Conservation (phyloP, 2,797 vertebrate species). For the Graptemys geographica region DNA sequence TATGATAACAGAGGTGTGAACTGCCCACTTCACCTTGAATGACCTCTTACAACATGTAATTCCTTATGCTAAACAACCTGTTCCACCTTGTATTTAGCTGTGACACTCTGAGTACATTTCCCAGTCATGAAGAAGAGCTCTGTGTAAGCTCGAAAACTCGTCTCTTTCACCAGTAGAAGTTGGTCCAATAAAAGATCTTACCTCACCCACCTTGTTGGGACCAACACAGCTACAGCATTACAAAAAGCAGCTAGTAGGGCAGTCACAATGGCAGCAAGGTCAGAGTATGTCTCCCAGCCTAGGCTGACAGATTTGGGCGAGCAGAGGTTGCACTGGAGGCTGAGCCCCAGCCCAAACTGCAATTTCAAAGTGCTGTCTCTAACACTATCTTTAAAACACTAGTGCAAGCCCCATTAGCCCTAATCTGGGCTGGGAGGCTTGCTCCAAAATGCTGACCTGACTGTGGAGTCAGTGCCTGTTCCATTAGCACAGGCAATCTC, state of each 20-base stretch:
- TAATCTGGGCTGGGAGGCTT: background rate
- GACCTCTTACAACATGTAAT: background rate
- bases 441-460: background rate
- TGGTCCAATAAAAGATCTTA: too few species aligned
- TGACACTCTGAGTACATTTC: background rate
- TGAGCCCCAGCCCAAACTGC: too few species aligned
- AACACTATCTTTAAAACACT: too few species aligned
- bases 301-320: background rate
- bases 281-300: background rate
- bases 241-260: background rate
- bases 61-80: background rate
- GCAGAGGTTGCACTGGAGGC: background rate
- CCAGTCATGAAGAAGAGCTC: background rate
- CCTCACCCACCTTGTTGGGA: background rate
- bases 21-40: background rate
- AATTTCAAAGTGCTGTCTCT: too few species aligned
- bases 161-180: background rate
- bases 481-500: too few species aligned
- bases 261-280: background rate
- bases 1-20: background rate
- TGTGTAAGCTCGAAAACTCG: background rate
- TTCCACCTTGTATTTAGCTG: background rate
- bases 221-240: background rate
- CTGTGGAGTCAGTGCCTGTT: background rate
- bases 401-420: background rate